Evolutionary conservation across 1,140 invertebrate genomes (phyloP).

Genomic region (Euborellia annulipes): DNA sequence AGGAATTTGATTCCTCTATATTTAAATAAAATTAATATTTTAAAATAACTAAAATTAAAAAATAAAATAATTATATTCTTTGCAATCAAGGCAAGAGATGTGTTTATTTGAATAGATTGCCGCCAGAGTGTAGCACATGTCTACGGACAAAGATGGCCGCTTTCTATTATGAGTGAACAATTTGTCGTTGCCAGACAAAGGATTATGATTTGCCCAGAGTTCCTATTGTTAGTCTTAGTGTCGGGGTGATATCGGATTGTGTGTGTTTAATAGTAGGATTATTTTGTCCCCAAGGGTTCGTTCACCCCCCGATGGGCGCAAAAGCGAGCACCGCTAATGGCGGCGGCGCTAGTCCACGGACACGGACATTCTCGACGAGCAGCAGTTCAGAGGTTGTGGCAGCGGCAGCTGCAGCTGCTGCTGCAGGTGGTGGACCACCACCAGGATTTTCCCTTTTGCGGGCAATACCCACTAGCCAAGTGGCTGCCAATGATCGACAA

Average conservation of each 20-base stretch:
- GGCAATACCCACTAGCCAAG: constrained; percentile 43
- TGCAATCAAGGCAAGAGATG: too few species aligned
- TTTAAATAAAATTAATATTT: too few species aligned
- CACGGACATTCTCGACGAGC: constrained; percentile 60
- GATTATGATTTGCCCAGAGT: too few species aligned
- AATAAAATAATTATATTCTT: too few species aligned
- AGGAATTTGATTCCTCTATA: too few species aligned
- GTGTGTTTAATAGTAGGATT: too few species aligned
- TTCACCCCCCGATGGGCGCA: constrained; percentile 45
- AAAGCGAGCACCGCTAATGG: constrained; percentile 61
- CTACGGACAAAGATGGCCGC: constrained; percentile 6
- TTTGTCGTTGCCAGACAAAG: too few species aligned
- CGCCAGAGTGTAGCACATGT: not conserved
- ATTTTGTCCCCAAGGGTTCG: too few species aligned
- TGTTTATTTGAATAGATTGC: too few species aligned
- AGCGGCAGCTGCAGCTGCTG: constrained; percentile 21
- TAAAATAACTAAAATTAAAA: too few species aligned
- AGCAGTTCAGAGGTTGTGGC: constrained; percentile 41
- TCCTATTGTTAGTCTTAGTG: too few species aligned
- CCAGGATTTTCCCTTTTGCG: constrained; percentile 54
- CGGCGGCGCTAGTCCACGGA: constrained; percentile 50
- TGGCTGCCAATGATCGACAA: constrained; percentile 53
- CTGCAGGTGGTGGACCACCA: constrained; percentile 32
- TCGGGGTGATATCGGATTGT: too few species aligned
- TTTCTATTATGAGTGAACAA: constrained; percentile 5